phyloP scores from a whole-genome alignment of 2,113 vertebrate species.

The Phrynosoma blainvillii region DNA sequence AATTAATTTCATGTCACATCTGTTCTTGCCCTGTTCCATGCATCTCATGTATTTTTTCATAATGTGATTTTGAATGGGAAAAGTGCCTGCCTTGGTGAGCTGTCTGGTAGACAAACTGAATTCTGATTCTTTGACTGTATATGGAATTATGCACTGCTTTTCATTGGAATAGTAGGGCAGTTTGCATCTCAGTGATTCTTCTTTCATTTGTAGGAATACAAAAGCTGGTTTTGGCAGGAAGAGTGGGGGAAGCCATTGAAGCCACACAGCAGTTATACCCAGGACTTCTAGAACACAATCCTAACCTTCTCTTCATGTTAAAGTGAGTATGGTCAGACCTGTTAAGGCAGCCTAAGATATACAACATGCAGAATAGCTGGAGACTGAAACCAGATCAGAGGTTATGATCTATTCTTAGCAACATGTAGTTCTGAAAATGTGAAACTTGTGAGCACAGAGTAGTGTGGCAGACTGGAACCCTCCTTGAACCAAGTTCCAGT shows the following conservation, averaged over 20 bases:
- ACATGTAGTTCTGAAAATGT: neutral
- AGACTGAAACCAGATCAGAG: neutral
- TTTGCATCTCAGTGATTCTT: constrained; percentile 42
- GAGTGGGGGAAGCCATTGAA: constrained; percentile 96
- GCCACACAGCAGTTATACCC: constrained; percentile 95
- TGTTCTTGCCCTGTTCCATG: neutral
- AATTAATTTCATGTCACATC: neutral
- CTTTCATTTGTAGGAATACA: constrained; percentile 89
- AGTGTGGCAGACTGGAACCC: no score
- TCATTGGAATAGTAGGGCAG: neutral
- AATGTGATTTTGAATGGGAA: neutral
- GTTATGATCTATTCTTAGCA: no score
- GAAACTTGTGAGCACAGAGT: no score
- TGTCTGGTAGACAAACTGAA: no score
- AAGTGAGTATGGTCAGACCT: constrained; percentile 84
- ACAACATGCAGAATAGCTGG: neutral
- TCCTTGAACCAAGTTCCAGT: neutral
- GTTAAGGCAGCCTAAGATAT: constrained; percentile 50
- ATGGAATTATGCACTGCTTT: neutral
- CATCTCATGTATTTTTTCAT: neutral
- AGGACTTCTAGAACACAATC: constrained; percentile 94
- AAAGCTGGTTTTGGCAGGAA: constrained; percentile 95
- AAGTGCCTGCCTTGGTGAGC: neutral
- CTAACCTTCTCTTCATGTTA: constrained; percentile 98
- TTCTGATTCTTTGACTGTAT: neutral